These are phyloP conservation scores for Laupala kohalensis DNA, from an alignment of 1,140 invertebrate genomes.

Conservation along the genomic window DNA sequence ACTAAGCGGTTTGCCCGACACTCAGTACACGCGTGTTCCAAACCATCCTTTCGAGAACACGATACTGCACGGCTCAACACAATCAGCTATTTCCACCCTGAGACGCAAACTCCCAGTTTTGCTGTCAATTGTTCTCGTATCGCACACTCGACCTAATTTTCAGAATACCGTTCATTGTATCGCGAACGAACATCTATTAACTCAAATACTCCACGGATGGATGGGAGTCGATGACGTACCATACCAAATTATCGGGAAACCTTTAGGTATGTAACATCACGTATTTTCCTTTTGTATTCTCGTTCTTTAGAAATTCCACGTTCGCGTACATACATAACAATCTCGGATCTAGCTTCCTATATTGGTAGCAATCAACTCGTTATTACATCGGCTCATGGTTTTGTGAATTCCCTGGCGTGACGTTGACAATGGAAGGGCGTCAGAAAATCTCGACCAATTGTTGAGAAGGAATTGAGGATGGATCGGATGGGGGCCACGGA, in stretches of 20 bases:
- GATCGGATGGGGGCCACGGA: background rate
- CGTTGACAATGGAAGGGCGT: background rate
- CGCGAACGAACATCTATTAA: background rate
- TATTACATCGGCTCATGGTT: background rate
- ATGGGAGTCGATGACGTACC: background rate
- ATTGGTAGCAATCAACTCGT: background rate
- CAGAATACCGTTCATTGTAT: background rate
- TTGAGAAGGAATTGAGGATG: too few relatives aligned
- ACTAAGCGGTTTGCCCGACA: too few relatives aligned
- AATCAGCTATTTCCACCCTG: too few relatives aligned
- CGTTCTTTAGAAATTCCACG: background rate
- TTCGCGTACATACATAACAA: too few relatives aligned
- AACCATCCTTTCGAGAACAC: too few relatives aligned
- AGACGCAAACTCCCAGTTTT: too few relatives aligned
- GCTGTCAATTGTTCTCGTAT: too few relatives aligned
- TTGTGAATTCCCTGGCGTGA: background rate
- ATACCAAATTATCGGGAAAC: background rate
- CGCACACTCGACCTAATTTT: background rate
- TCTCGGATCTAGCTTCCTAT: too few relatives aligned
- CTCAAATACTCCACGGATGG: background rate
- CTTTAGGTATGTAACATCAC: background rate
- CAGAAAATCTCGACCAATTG: background rate
- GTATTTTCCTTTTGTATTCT: background rate
- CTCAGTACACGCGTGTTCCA: too few relatives aligned
- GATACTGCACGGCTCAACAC: too few relatives aligned